Base-by-base conservation (phyloP, 2,797 vertebrate species). In the Streptopelia turtur region DNA sequence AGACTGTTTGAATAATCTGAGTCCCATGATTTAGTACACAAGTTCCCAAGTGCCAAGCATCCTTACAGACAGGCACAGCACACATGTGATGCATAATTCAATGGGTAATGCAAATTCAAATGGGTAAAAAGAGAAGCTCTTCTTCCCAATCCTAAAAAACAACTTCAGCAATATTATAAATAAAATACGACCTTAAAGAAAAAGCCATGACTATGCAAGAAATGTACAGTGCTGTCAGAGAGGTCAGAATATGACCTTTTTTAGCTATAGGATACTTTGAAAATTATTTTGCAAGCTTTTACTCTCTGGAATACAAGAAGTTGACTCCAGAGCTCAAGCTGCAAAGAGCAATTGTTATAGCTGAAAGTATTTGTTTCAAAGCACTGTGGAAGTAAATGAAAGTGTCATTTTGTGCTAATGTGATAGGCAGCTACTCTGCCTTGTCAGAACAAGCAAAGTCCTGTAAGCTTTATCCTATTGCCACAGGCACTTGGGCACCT, bases 341-440 rank as follows among this genome's bases (percentile, higher is more conserved):
- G 94, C 95, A 95, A 88, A 96, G 89, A 94, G 87, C 92, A 93
- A 86, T 92, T 93, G 92, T 91, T 94, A 96, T 94, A 98, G 97
- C 98, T 98, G 97, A 96, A 98, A 97, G 97, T 97, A 95, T 95
- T 98, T 97, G 97, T 98, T 98, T 98, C 98, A 98, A 98, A 98
- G 98, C 94, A 93, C 95, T 89, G 86, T 97, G 97, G 97, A 97
- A 96, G 98, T 98, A 98, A 98, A 98, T 96, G 98, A 94, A 98
- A 95, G 97, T 98, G 99, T 99, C 98, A 98, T 97, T 98, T 98
- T 98, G 98, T 94, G 64, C 98, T 98, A 98, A 98, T 96, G 98
- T 99, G 98, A 99, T 98, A 94, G 97, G 98, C 97, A 97, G 95
- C 60, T 97, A 95, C 97, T 97, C 98, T 98, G 96, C 97, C 97